Evolutionary conservation across 2,113 vertebrate species (phyloP).

Genomic region (Numida meleagris): DNA sequence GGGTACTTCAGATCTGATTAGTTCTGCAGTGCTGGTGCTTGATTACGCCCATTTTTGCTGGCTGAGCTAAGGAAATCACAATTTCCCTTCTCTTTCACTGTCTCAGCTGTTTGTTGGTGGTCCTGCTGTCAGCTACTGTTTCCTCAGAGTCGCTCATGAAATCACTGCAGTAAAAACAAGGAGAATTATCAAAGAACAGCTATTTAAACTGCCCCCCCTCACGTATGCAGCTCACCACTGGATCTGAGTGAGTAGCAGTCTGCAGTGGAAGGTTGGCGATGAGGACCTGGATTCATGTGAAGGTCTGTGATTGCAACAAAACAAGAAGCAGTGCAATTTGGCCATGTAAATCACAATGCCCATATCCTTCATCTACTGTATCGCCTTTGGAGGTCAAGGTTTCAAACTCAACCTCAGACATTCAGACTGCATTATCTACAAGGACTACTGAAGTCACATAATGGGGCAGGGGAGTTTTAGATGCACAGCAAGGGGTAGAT

Average conservation of each 20-base stretch:
- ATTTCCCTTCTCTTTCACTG: background rate
- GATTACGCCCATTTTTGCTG: background rate
- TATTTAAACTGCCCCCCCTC: background rate
- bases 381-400: background rate
- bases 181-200: background rate
- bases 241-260: background rate
- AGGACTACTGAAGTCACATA: background rate
- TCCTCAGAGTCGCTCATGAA: background rate
- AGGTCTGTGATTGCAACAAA: background rate
- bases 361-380: background rate
- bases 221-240: accelerated
- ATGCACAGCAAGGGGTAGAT: background rate
- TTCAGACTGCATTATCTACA: background rate
- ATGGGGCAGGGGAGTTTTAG: background rate
- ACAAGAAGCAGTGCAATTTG: background rate
- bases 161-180: background rate
- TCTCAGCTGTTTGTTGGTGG: background rate
- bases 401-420: background rate
- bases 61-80: background rate
- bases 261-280: background rate
- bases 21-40: background rate
- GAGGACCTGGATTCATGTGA: background rate
- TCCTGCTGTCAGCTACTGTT: background rate
- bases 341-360: background rate
- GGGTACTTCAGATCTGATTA: background rate